A percentile compares a stretch with the other conserved stretches of the same genome.
phyloP scores from a whole-genome alignment of 2,797 vertebrate species.

The Natrix natrix region DNA sequence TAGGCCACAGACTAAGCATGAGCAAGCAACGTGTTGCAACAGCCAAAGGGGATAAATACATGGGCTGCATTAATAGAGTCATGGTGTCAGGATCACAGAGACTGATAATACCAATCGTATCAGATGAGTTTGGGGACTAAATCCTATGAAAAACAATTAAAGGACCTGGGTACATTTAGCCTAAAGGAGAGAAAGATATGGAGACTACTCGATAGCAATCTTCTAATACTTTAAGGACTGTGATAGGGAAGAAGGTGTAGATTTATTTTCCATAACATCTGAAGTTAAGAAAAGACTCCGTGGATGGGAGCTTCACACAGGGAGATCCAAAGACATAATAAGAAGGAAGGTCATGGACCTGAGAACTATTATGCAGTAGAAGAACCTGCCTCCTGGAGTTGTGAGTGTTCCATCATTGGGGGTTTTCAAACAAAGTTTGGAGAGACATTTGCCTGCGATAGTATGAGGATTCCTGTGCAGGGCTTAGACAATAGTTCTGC shows the following conservation, averaged over 20 bases:
- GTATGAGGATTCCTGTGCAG: not conserved
- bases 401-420: not conserved
- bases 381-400: not conserved
- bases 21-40: not conserved
- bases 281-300: not conserved
- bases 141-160: not conserved
- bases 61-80: not conserved
- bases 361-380: not conserved
- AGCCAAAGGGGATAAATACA: not conserved
- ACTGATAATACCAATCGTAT: not conserved
- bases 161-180: not conserved
- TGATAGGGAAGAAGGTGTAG: not conserved
- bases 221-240: not conserved
- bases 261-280: not conserved
- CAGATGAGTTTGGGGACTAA: not conserved
- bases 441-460: not conserved
- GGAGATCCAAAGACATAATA: not conserved
- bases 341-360: not conserved
- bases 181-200: not conserved
- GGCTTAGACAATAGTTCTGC: not conserved
- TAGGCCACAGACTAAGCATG: not conserved
- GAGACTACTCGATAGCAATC: not conserved
- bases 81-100: not conserved
- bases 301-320: not conserved
- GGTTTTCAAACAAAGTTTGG: not conserved